Percentiles rank a stretch among this genome's conserved stretches.
phyloP scores from a whole-genome alignment of 2,888 invertebrate species.

The Terebella lapidaria region DNA sequence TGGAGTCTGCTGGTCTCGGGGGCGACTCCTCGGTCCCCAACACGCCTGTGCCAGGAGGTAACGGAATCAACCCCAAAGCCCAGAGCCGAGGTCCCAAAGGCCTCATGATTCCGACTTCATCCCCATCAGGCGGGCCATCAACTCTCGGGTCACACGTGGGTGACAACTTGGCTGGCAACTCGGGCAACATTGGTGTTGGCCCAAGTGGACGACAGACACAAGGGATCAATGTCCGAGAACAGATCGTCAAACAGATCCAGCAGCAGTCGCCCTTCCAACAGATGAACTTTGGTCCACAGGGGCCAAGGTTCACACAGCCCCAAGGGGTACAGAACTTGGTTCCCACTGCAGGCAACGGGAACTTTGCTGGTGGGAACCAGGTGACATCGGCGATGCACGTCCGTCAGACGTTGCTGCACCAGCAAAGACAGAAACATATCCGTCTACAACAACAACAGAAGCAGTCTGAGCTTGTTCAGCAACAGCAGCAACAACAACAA shows the following conservation, averaged over 20 bases:
- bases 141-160: neutral
- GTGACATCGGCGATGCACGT: neutral
- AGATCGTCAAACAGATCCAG: neutral
- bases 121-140: no score
- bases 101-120: neutral
- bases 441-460: conserved; percentile 51
- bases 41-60: neutral
- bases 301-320: neutral
- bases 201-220: neutral
- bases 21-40: no score
- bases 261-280: neutral
- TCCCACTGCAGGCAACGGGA: no score
- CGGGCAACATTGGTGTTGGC: neutral
- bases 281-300: neutral
- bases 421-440: neutral
- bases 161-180: neutral
- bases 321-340: no score
- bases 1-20: no score
- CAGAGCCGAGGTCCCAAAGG: neutral
- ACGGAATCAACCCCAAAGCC: neutral
- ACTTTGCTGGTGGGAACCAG: neutral
- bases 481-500: conserved; percentile 45
- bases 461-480: conserved; percentile 28
- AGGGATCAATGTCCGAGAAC: neutral
- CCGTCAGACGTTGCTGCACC: neutral